Conservation (phyloP, 2,113 vertebrate genomes). For the Crocuta crocuta region DNA sequence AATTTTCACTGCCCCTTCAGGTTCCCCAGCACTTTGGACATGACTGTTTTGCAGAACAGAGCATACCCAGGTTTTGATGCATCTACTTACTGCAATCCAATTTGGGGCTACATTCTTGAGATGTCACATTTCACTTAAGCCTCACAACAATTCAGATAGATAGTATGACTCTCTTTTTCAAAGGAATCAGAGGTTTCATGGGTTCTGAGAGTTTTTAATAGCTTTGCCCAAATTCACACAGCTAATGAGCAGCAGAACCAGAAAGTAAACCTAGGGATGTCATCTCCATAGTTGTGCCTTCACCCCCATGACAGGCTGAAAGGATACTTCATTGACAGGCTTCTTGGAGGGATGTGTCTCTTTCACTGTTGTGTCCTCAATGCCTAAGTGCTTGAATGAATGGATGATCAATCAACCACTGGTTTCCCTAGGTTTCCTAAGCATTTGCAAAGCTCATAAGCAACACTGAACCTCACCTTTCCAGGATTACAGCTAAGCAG, state of each 20-base stretch:
- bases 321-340: background rate
- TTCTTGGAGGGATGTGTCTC: background rate
- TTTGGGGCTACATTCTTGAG: background rate
- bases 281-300: background rate
- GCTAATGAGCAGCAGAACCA: background rate
- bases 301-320: background rate
- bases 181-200: conserved; percentile 21
- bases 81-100: background rate
- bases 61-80: background rate
- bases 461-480: background rate
- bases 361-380: background rate
- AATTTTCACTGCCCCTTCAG: background rate
- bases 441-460: background rate
- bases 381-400: background rate
- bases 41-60: background rate
- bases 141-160: background rate
- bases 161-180: conserved; percentile 28
- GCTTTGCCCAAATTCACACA: background rate
- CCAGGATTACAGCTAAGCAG: background rate
- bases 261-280: background rate
- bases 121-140: conserved; percentile 27
- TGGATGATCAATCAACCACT: background rate
- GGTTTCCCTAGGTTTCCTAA: background rate
- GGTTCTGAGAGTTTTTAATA: background rate
- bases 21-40: background rate